These are phyloP conservation scores for Phenganax subtilis DNA, from an alignment of 92 coral and sea anemone genomes.

Conservation along the genomic window DNA sequence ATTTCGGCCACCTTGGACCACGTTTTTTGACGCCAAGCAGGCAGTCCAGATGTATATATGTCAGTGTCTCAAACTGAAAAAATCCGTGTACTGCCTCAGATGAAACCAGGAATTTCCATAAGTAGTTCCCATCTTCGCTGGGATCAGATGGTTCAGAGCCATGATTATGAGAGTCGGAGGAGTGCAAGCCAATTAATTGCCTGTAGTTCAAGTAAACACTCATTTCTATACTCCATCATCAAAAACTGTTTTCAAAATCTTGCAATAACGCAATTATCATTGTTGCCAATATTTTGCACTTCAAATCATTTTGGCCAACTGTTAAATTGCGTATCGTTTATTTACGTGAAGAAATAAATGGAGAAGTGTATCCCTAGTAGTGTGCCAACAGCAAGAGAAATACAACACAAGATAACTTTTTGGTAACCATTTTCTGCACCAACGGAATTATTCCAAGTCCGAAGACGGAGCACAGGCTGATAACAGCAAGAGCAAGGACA, in stretches of 20 bases:
- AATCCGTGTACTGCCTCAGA: constrained; percentile 61
- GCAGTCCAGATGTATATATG: no score
- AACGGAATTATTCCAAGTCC: constrained; percentile 79
- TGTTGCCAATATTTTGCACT: no score
- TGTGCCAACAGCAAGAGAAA: constrained; percentile 80
- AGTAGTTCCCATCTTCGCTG: constrained; percentile 30
- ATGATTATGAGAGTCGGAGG: constrained; percentile 37
- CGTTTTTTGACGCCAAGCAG: no score
- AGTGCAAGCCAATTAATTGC: constrained; percentile 16
- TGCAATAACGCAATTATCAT: no score
- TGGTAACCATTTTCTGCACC: constrained; percentile 61
- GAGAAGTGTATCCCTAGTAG: constrained; percentile 76
- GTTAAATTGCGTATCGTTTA: not conserved
- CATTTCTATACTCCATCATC: no score
- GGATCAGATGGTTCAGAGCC: constrained; percentile 15
- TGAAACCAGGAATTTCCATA: constrained; percentile 70
- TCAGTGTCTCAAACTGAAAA: constrained; percentile 74
- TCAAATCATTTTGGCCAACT: no score
- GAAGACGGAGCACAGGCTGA: constrained; percentile 63
- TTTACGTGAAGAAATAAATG: constrained; percentile 89
- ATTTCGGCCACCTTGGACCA: no score
- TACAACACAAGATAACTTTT: constrained; percentile 62
- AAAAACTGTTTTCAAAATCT: no score
- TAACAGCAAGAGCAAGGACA: constrained; percentile 67
- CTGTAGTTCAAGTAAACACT: not conserved